Base-by-base conservation (phyloP, 2,797 vertebrate genomes). In the Pampus argenteus region DNA sequence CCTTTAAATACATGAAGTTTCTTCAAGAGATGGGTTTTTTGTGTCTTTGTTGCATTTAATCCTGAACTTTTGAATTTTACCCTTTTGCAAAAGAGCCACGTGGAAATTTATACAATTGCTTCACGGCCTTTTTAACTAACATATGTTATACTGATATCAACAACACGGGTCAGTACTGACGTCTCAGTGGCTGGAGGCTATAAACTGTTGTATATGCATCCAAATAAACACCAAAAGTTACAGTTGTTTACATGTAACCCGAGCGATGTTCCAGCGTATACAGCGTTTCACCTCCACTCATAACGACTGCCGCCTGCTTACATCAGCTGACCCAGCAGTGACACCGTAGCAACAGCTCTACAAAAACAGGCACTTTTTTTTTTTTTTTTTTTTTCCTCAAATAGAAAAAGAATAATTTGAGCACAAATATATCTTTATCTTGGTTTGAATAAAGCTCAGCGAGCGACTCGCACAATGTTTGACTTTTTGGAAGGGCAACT, bases 141-240 rank as follows among this genome's bases (percentile, higher is more conserved):
- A 79, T 50, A 82, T 66, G 64, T 48, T 50, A 48, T 36, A 71
- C 54, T 78, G 42, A 54, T 29, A 54, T 79, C 80, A 50, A 73
- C 76, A 55, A 42, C 36, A 13, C 34, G 36, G 63, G 66, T 76
- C 67, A 63, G 28, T 7, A 42, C 34, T 72, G 80, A 51, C 1
- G 5, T 77, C 47, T 74, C 44, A 26, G 13, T 48, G 44, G 66
- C 78, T 67, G 45, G 18, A 67, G 75, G 76, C 68, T 10, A 17
- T 56, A 25, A 3, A 26, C 56, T 76, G 60, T n/a, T n/a, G n/a
- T n/a, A n/a, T n/a, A n/a, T n/a, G n/a, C n/a, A n/a, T n/a, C n/a
- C n/a, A n/a, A n/a, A n/a, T n/a, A n/a, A n/a, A n/a, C n/a, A n/a
- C n/a, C n/a, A n/a, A n/a, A n/a, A n/a, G n/a, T n/a, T n/a, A n/a